Evolutionary conservation across 2,888 invertebrate species (phyloP).

Genomic region (Gerosis bhagava): DNA sequence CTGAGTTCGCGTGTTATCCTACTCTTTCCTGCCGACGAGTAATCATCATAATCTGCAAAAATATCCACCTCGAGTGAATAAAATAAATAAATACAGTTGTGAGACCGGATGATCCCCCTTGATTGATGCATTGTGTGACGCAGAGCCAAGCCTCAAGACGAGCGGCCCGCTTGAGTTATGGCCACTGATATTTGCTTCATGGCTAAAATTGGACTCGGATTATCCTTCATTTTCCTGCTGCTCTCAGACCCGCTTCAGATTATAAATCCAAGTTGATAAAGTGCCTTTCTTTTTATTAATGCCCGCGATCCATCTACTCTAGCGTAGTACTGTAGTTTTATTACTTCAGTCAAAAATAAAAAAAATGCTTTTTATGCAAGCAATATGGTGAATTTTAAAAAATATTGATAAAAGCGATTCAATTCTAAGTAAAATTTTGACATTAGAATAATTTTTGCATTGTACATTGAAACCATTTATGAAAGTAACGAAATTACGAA

Average conservation of each 20-base stretch:
- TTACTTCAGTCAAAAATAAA: no score
- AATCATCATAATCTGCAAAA: slow-evolving; percentile 8
- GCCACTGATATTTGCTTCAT: slow-evolving; percentile 23
- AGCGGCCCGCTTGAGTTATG: slow-evolving; percentile 15
- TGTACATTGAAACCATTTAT: no score
- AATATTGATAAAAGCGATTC: no score
- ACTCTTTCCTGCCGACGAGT: no score
- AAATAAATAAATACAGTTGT: slow-evolving; percentile 49
- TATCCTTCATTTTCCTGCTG: slow-evolving; percentile 18
- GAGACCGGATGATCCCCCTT: slow-evolving; percentile 45
- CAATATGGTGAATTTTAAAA: no score
- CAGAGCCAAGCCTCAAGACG: slow-evolving; percentile 3
- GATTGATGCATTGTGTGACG: slow-evolving; percentile 47
- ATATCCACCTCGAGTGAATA: slow-evolving; percentile 24
- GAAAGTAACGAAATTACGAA: no score
- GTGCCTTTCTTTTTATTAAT: slow-evolving; percentile 4
- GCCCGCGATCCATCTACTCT: no score
- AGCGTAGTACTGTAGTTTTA: no score
- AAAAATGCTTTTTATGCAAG: no score
- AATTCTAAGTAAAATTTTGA: no score
- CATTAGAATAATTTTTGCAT: no score
- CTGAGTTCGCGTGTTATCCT: no score
- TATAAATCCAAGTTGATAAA: slow-evolving; percentile 12
- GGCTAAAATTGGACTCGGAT: slow-evolving; percentile 23
- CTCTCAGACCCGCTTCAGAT: slow-evolving; percentile 2